Conservation (phyloP, 2,888 invertebrate genomes). For the Helleia helle region DNA sequence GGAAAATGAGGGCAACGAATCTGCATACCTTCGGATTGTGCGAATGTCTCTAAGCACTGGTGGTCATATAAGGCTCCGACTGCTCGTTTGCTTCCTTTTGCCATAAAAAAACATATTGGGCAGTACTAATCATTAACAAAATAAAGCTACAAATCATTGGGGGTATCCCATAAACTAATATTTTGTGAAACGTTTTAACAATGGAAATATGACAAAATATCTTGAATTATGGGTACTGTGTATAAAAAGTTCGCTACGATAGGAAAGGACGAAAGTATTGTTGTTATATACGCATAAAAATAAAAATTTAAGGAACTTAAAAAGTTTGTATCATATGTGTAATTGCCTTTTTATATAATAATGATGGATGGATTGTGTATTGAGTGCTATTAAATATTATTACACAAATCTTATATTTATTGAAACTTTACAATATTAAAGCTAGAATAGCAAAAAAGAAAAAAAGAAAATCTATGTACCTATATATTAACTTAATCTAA, state of each 20-base stretch:
- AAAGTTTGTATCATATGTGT: slow-evolving; percentile 40
- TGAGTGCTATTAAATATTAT: too few species aligned
- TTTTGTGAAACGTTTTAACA: slow-evolving; percentile 36
- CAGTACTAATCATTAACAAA: slow-evolving; percentile 35
- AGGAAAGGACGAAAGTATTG: slow-evolving; percentile 45
- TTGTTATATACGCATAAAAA: slow-evolving; percentile 55
- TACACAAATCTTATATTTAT: too few species aligned
- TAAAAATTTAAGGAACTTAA: slow-evolving; percentile 61
- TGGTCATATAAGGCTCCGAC: too few species aligned
- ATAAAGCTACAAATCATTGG: slow-evolving; percentile 46
- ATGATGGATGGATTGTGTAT: too few species aligned
- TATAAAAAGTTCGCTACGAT: slow-evolving; percentile 45
- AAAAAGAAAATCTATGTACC: too few species aligned
- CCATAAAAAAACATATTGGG: slow-evolving; percentile 29
- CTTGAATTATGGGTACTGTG: slow-evolving; percentile 49
- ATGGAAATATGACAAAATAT: slow-evolving; percentile 55
- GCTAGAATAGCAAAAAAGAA: too few species aligned
- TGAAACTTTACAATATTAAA: too few species aligned
- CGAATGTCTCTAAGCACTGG: too few species aligned
- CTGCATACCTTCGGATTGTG: too few species aligned
- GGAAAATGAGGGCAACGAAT: too few species aligned
- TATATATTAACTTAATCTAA: too few species aligned
- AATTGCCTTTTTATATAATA: slow-evolving; percentile 10
- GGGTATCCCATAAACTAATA: slow-evolving; percentile 44
- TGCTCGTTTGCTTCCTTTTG: too few species aligned